Conservation (phyloP, 2,888 invertebrate genomes). For the Pomacea canaliculata region DNA sequence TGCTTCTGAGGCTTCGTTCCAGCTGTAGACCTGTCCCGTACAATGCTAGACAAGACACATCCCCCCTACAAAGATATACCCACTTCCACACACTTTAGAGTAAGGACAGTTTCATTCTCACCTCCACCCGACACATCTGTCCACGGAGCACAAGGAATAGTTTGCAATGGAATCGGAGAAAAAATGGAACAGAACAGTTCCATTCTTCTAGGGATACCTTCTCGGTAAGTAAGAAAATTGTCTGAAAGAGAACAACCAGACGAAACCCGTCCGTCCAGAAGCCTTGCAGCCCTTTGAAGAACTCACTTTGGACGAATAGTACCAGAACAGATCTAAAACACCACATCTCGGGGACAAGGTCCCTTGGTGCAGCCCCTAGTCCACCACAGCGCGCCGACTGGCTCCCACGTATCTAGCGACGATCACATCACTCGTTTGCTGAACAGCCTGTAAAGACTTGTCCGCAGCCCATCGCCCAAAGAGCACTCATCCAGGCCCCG, state of each 20-base stretch:
- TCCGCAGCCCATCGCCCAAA: too few species aligned
- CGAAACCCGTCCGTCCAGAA: background rate
- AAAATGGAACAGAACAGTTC: constrained; percentile 11
- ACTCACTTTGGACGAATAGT: too few species aligned
- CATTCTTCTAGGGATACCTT: background rate
- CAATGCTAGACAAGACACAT: constrained; percentile 1
- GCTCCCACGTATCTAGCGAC: too few species aligned
- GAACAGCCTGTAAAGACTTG: too few species aligned
- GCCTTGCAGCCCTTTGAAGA: too few species aligned
- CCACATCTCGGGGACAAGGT: too few species aligned
- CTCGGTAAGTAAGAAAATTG: background rate
- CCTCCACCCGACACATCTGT: background rate
- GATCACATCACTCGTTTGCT: too few species aligned
- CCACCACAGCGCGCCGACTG: too few species aligned
- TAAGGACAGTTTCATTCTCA: constrained; percentile 10
- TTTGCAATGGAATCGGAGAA: background rate
- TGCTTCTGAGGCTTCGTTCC: background rate
- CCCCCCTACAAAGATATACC: background rate
- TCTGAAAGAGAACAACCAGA: constrained; percentile 6
- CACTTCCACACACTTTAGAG: background rate
- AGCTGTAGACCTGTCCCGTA: background rate
- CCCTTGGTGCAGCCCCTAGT: too few species aligned
- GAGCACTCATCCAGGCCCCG: too few species aligned
- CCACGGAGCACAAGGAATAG: background rate
- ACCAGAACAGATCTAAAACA: too few species aligned